Evolutionary conservation across 53 echinoderm and acorn worm genomes (phyloP).

Genomic region (Patiria pectinifera): DNA sequence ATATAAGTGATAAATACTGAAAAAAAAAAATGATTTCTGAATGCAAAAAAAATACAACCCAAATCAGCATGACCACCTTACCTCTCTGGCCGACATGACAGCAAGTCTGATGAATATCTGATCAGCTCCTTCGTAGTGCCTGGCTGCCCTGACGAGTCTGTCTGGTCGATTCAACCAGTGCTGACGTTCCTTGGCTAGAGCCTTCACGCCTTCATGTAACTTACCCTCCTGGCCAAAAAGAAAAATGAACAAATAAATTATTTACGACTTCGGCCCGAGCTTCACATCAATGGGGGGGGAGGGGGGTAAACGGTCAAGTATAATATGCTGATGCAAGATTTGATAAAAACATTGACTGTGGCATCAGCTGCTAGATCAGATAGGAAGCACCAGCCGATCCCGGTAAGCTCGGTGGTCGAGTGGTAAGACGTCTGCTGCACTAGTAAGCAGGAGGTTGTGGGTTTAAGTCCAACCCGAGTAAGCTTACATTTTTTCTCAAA

Average conservation of each 20-base stretch:
- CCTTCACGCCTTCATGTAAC: constrained; percentile 71
- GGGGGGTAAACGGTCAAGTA: too few relatives aligned
- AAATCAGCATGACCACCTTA: constrained; percentile 20
- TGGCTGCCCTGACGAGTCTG: constrained; percentile 84
- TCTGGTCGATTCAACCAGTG: constrained; percentile 89
- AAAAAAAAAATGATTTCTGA: too few relatives aligned
- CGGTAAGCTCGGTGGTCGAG: not conserved
- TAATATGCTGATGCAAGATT: too few relatives aligned
- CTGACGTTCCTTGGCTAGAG: constrained; percentile 80
- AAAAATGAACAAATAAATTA: not conserved
- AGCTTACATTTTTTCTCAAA: too few relatives aligned
- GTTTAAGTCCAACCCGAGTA: too few relatives aligned
- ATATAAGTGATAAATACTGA: too few relatives aligned
- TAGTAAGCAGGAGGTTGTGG: too few relatives aligned
- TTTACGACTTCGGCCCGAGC: not conserved
- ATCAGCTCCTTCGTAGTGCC: constrained; percentile 96
- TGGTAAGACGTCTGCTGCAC: not conserved
- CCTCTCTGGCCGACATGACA: constrained; percentile 89
- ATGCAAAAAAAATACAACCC: not conserved
- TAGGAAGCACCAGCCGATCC: too few relatives aligned
- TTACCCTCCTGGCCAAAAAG: constrained; percentile 48
- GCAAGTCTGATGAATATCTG: constrained; percentile 95
- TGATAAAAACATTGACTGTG: too few relatives aligned
- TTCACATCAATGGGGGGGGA: too few relatives aligned
- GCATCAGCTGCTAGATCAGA: too few relatives aligned